These are phyloP conservation scores for Argya squamiceps DNA, from an alignment of 2,797 vertebrate genomes.

Conservation along the genomic window DNA sequence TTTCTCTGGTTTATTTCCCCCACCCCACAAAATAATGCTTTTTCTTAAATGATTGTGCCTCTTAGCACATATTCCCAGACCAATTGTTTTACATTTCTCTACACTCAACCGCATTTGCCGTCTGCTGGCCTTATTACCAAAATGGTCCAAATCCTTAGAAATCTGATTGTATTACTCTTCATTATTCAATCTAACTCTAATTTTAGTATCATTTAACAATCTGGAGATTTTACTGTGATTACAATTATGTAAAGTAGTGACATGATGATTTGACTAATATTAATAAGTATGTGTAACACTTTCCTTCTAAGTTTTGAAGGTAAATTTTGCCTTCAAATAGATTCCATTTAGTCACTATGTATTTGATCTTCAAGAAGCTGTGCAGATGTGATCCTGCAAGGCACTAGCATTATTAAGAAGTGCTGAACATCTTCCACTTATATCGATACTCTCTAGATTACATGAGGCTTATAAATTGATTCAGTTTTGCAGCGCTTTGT, in stretches of 20 bases:
- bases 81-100: conserved; percentile 35
- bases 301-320: neutral
- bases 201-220: neutral
- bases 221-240: neutral
- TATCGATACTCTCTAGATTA: neutral
- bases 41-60: neutral
- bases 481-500: neutral
- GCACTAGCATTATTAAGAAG: neutral
- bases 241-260: neutral
- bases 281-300: neutral
- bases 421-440: neutral
- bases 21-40: neutral
- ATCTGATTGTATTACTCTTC: conserved; percentile 11
- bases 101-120: neutral
- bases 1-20: neutral
- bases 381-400: neutral
- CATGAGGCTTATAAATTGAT: neutral
- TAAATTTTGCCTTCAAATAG: neutral
- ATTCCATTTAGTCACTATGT: neutral
- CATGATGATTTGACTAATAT: neutral
- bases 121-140: conserved; percentile 41
- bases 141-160: conserved; percentile 26
- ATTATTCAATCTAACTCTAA: conserved; percentile 10
- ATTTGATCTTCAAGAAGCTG: neutral
- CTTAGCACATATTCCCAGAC: conserved; percentile 2